phyloP scores from a whole-genome alignment of 2,797 vertebrate species.

The Ctenopoma kingsleyae region DNA sequence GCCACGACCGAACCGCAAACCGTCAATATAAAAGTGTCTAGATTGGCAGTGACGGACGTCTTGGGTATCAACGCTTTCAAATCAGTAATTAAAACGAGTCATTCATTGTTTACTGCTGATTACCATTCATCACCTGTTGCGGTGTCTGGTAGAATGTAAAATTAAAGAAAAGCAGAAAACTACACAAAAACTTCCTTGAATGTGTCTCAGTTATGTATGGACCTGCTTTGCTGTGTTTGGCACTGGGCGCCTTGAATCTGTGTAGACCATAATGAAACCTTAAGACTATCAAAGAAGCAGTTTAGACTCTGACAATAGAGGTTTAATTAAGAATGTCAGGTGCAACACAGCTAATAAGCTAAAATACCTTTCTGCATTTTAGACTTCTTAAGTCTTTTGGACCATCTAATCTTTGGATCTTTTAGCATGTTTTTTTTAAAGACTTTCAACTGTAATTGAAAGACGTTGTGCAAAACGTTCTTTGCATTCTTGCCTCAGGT shows the following conservation, averaged over 20 bases:
- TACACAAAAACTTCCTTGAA: too few relatives aligned
- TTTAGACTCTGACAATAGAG: too few relatives aligned
- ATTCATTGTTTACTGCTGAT: constrained; percentile 13
- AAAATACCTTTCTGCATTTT: background rate
- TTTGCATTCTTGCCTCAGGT: too few relatives aligned
- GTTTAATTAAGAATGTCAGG: background rate
- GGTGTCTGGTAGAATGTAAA: background rate
- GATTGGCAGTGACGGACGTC: background rate
- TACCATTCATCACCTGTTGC: background rate
- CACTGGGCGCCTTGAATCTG: too few relatives aligned
- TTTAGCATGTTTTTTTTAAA: background rate
- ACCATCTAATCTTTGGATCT: background rate
- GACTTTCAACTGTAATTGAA: too few relatives aligned
- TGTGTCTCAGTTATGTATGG: too few relatives aligned
- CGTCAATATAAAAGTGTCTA: background rate
- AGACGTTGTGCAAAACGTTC: too few relatives aligned
- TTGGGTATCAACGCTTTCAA: constrained; percentile 5
- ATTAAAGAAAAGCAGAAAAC: background rate
- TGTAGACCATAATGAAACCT: too few relatives aligned
- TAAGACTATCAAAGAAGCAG: too few relatives aligned
- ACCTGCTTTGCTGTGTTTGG: too few relatives aligned
- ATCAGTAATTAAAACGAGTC: constrained; percentile 30
- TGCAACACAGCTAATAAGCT: background rate
- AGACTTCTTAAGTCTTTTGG: background rate
- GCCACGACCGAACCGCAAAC: constrained; percentile 16